Evolutionary conservation across 2,888 invertebrate species (phyloP).

Genomic region (Scaptomyza tumidula): DNA sequence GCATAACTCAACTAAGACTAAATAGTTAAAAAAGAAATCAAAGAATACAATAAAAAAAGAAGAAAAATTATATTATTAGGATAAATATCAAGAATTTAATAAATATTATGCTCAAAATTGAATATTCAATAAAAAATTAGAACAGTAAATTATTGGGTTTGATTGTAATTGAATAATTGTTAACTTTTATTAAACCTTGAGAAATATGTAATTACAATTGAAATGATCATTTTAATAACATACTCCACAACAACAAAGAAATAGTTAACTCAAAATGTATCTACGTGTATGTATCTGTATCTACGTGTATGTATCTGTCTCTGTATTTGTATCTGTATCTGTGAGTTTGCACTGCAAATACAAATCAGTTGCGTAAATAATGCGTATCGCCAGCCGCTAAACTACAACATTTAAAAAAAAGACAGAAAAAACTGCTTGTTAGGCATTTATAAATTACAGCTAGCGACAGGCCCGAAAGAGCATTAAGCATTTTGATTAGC

Average conservation of each 20-base stretch:
- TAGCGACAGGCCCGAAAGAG: constrained; percentile 58
- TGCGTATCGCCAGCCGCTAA: constrained; percentile 64
- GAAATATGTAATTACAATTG: constrained; percentile 20
- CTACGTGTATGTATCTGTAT: not conserved
- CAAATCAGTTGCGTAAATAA: constrained; percentile 81
- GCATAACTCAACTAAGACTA: not conserved
- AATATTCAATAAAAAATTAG: not conserved
- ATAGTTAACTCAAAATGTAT: not conserved
- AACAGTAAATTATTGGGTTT: not conserved
- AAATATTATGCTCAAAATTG: too few relatives aligned
- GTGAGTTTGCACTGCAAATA: constrained; percentile 71
- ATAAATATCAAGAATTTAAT: not conserved
- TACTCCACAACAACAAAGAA: not conserved
- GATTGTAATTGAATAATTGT: constrained; percentile 8
- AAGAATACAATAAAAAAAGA: too few relatives aligned
- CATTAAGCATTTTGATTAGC: constrained; percentile 76
- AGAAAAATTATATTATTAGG: not conserved
- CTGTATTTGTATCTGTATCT: not conserved
- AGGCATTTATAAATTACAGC: constrained; percentile 73
- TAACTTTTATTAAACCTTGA: constrained; percentile 32
- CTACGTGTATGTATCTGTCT: not conserved
- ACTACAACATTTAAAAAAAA: constrained; percentile 18
- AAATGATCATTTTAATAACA: constrained; percentile 26
- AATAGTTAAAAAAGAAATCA: too few relatives aligned
- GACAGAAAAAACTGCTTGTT: constrained; percentile 44